Conservation (phyloP, 2,888 invertebrate genomes). For the Alviniconcha strummeri region DNA sequence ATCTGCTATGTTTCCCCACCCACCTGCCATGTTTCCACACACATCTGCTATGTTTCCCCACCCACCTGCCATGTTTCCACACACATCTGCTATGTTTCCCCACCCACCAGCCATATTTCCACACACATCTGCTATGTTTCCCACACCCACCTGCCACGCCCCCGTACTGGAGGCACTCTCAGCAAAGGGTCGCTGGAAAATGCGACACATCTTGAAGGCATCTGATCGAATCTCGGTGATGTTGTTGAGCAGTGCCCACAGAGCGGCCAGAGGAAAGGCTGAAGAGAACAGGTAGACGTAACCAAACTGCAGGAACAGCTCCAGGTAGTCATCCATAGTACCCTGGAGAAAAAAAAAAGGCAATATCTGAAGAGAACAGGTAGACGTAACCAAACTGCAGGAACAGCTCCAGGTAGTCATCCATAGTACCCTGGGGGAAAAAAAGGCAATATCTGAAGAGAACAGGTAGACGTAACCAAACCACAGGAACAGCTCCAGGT, state of each 20-base stretch:
- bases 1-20: too few species aligned
- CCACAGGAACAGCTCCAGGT: slow-evolving; percentile 86
- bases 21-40: too few species aligned
- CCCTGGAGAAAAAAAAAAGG: slow-evolving; percentile 74
- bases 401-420: slow-evolving; percentile 86
- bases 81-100: too few species aligned
- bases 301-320: slow-evolving; percentile 87
- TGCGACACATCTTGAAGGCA: slow-evolving; percentile 83
- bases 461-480: slow-evolving; percentile 87
- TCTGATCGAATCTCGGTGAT: slow-evolving; percentile 84
- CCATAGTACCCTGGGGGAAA: slow-evolving; percentile 79
- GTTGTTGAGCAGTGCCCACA: slow-evolving; percentile 85
- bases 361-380: slow-evolving; percentile 85
- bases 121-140: not conserved
- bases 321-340: slow-evolving; percentile 86
- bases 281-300: slow-evolving; percentile 86
- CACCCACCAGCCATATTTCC: too few species aligned
- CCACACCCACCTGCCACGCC: slow-evolving; percentile 83
- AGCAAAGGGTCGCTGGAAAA: slow-evolving; percentile 82
- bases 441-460: slow-evolving; percentile 80
- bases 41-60: too few species aligned
- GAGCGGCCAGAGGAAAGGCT: slow-evolving; percentile 84
- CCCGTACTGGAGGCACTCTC: slow-evolving; percentile 77
- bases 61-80: too few species aligned
- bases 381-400: slow-evolving; percentile 88